phyloP scores from a whole-genome alignment of 2,888 invertebrate species.

The Tipula unca region DNA sequence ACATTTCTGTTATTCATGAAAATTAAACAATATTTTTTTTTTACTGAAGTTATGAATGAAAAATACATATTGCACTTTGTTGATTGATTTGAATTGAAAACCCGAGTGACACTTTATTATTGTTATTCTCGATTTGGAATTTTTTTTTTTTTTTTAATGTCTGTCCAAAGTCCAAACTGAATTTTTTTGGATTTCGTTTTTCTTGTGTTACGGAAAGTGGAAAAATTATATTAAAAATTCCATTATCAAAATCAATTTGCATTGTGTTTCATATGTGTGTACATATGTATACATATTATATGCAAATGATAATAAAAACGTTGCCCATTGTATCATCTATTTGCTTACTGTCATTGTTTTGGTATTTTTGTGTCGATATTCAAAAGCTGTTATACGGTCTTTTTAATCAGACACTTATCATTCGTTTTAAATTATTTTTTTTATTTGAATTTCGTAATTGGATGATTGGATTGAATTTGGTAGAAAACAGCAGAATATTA shows the following conservation, averaged over 20 bases:
- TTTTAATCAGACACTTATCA: not conserved
- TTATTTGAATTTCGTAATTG: not conserved
- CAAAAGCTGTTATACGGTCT: not conserved
- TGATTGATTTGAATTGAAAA: constrained; percentile 8
- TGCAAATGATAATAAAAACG: not conserved
- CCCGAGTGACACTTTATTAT: not conserved
- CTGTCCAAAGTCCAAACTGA: not conserved
- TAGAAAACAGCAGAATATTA: too few relatives aligned
- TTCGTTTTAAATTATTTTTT: not conserved
- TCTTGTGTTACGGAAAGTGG: not conserved
- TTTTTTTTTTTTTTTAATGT: not conserved
- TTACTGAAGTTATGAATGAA: not conserved
- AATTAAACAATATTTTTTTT: not conserved
- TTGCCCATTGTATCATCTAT: not conserved
- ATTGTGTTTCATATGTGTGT: not conserved
- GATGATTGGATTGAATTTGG: not conserved
- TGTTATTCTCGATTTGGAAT: not conserved
- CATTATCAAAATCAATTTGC: not conserved
- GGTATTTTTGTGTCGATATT: not conserved
- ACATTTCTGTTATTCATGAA: not conserved
- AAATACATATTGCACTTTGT: not conserved
- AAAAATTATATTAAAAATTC: not conserved
- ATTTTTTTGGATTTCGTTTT: not conserved
- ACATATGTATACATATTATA: not conserved
- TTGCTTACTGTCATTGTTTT: not conserved